phyloP scores from a whole-genome alignment of 2,888 invertebrate genomes.

The Sesia bembeciformis region DNA sequence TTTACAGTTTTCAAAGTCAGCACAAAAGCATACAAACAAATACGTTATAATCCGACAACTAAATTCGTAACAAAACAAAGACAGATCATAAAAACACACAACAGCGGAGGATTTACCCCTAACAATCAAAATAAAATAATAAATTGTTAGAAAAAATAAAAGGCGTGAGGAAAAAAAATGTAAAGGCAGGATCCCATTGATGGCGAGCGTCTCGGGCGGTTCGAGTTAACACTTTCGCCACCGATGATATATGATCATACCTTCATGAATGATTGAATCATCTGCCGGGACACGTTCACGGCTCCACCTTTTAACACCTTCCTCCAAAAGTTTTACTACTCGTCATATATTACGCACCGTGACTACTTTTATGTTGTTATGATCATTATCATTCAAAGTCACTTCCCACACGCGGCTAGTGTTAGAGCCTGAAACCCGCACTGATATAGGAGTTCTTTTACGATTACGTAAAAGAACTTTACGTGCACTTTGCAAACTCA shows the following conservation, averaged over 20 bases:
- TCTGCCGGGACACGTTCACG: slow-evolving; percentile 63
- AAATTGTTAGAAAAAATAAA: slow-evolving; percentile 46
- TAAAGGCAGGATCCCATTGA: slow-evolving; percentile 43
- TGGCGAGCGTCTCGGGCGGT: slow-evolving; percentile 26
- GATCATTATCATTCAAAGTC: slow-evolving; percentile 70
- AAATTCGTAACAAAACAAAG: not conserved
- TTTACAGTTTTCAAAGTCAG: too few species aligned
- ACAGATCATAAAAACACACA: not conserved
- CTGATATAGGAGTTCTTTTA: slow-evolving; percentile 2
- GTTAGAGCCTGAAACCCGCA: not conserved
- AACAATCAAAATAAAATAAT: slow-evolving; percentile 31
- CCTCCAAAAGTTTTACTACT: slow-evolving; percentile 67
- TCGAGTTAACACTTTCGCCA: slow-evolving; percentile 62
- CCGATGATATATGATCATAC: slow-evolving; percentile 68
- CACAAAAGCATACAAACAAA: too few species aligned
- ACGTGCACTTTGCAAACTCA: too few species aligned
- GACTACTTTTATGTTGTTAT: slow-evolving; percentile 68
- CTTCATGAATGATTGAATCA: slow-evolving; percentile 71
- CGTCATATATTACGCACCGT: slow-evolving; percentile 62
- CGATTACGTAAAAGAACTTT: too few species aligned
- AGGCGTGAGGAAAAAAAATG: slow-evolving; percentile 32
- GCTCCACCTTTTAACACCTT: slow-evolving; percentile 68
- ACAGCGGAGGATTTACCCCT: slow-evolving; percentile 9
- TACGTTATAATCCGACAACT: too few species aligned
- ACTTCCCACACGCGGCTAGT: slow-evolving; percentile 44